Evolutionary conservation across 2,113 vertebrate species (phyloP).

Genomic region (Neolamprologus longior): DNA sequence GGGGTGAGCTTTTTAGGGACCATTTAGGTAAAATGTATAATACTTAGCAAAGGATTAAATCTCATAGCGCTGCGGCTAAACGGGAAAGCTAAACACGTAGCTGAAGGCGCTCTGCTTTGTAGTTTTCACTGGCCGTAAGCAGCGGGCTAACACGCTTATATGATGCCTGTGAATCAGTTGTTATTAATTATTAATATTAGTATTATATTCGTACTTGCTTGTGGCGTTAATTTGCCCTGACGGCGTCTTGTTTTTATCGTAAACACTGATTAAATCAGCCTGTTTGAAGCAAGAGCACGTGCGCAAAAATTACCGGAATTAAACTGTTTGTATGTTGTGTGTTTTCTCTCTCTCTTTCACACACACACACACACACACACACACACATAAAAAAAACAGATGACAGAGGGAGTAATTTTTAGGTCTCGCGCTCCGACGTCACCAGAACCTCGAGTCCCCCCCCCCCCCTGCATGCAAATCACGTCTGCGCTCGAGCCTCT

Average conservation of each 20-base stretch:
- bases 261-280: not conserved
- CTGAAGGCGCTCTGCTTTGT: not conserved
- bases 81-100: not conserved
- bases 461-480: constrained; percentile 84
- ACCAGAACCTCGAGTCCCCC: constrained; percentile 75
- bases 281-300: not conserved
- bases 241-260: not conserved
- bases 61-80: not conserved
- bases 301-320: not conserved
- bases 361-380: not conserved
- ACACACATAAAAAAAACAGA: constrained; percentile 12
- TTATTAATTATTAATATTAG: not conserved
- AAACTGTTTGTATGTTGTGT: not conserved
- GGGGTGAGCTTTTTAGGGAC: not conserved
- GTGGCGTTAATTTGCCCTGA: not conserved
- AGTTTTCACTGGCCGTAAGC: not conserved
- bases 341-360: not conserved
- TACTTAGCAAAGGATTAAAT: not conserved
- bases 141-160: not conserved
- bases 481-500: constrained; percentile 67
- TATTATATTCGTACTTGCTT: not conserved
- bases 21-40: not conserved
- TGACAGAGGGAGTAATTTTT: constrained; percentile 51
- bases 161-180: not conserved
- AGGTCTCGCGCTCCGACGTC: constrained; percentile 78